Percentiles rank a stretch among this genome's conserved stretches.
Conservation (phyloP, 2,888 invertebrate species). For the Parnassius glacialis region DNA sequence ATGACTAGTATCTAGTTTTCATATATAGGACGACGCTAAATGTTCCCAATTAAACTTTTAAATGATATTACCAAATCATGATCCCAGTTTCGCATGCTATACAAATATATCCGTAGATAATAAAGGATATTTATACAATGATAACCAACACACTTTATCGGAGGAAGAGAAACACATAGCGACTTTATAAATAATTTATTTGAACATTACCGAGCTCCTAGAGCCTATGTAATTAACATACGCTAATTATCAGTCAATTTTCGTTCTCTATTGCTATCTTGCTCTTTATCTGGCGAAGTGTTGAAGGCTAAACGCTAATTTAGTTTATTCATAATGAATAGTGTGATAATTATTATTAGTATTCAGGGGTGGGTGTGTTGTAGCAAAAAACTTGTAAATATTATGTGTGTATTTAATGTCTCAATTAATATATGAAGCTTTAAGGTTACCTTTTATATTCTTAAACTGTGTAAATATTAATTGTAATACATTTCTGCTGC, state of each 20-base stretch:
- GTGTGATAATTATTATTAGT: conserved; percentile 45
- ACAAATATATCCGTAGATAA: conserved; percentile 1
- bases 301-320: conserved; percentile 17
- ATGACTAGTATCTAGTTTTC: no score
- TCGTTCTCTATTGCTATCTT: conserved; percentile 27
- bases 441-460: conserved; percentile 56
- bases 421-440: conserved; percentile 56
- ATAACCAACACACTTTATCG: conserved; percentile 16
- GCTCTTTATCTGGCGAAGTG: conserved; percentile 27
- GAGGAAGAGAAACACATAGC: conserved; percentile 18
- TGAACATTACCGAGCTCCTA: conserved; percentile 58
- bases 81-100: conserved; percentile 16
- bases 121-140: conserved; percentile 18
- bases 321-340: conserved; percentile 32
- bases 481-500: conserved; percentile 67
- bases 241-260: conserved; percentile 33
- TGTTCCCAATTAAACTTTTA: no score
- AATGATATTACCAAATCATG: background rate
- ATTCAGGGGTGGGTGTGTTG: conserved; percentile 47
- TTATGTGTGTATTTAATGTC: conserved; percentile 40
- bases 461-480: conserved; percentile 62
- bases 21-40: no score
- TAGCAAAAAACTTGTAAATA: conserved; percentile 47
- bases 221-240: conserved; percentile 33
- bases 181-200: conserved; percentile 59